phyloP scores from a whole-genome alignment of 2,888 invertebrate species.

The Blomia tropicalis region DNA sequence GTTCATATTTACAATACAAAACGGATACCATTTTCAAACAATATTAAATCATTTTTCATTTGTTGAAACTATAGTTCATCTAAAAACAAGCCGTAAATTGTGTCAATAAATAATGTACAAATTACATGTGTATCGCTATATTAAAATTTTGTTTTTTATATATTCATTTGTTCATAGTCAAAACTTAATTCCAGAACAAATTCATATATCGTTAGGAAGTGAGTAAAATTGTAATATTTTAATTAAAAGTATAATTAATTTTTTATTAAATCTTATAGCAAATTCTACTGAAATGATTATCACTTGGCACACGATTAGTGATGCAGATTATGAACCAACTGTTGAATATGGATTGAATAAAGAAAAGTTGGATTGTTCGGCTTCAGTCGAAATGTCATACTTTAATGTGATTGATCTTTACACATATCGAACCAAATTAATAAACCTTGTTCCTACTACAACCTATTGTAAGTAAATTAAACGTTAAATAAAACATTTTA shows the following conservation, averaged over 20 bases:
- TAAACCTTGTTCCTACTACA: conserved; percentile 25
- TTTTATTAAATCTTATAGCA: conserved; percentile 11
- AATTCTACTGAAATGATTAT: conserved; percentile 31
- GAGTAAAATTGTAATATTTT: conserved; percentile 13
- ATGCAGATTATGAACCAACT: conserved; percentile 25
- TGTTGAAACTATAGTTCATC: too few relatives aligned
- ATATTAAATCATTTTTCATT: too few relatives aligned
- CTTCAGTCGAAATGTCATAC: conserved; percentile 3
- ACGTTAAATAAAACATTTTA: background rate
- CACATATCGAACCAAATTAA: conserved; percentile 56
- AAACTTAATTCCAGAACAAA: too few relatives aligned
- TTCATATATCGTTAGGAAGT: conserved; percentile 31
- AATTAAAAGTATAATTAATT: background rate
- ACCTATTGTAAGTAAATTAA: conserved; percentile 15
- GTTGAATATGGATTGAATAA: conserved; percentile 30
- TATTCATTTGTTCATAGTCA: too few relatives aligned
- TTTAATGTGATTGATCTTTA: conserved; percentile 38
- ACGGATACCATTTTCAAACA: too few relatives aligned
- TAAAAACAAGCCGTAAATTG: too few relatives aligned
- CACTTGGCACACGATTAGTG: conserved; percentile 30
- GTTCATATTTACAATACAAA: too few relatives aligned
- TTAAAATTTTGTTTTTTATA: too few relatives aligned
- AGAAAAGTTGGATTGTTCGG: background rate
- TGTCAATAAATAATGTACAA: too few relatives aligned
- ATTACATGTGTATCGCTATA: too few relatives aligned